phyloP scores from a whole-genome alignment of 2,797 vertebrate genomes.

The Yasuhikotakia modesta region DNA sequence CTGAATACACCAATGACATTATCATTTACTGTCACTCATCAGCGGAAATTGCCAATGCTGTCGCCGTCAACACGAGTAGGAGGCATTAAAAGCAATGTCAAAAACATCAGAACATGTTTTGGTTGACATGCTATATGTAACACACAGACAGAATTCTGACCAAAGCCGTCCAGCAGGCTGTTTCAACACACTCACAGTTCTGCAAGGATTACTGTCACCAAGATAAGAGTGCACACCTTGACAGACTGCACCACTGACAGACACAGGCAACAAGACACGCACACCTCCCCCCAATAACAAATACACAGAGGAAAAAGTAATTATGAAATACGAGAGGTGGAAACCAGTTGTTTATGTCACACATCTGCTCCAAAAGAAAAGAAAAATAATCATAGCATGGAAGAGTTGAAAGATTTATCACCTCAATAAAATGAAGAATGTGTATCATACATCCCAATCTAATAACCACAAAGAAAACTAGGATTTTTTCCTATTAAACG shows the following conservation, averaged over 20 bases:
- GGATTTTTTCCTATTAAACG: slow-evolving; percentile 49
- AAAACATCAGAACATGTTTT: too few species aligned
- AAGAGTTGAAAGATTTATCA: slow-evolving; percentile 76
- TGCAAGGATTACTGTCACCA: slow-evolving; percentile 75
- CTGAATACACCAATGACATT: neutral
- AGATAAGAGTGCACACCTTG: slow-evolving; percentile 61
- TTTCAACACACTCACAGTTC: slow-evolving; percentile 65
- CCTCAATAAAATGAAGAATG: slow-evolving; percentile 76
- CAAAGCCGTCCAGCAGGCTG: slow-evolving; percentile 72
- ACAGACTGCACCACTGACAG: slow-evolving; percentile 60
- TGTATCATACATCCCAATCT: slow-evolving; percentile 65
- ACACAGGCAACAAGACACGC: slow-evolving; percentile 42
- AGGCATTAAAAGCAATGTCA: slow-evolving; percentile 69
- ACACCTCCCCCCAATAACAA: slow-evolving; percentile 6
- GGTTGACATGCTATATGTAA: too few species aligned
- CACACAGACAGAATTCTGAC: slow-evolving; percentile 59
- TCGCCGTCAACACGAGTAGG: slow-evolving; percentile 29
- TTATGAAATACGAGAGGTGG: slow-evolving; percentile 56
- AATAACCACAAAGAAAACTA: slow-evolving; percentile 67
- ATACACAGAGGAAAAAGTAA: too few species aligned
- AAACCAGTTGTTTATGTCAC: slow-evolving; percentile 71
- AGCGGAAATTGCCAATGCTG: neutral
- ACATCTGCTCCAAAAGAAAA: slow-evolving; percentile 55
- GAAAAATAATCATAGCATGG: slow-evolving; percentile 56
- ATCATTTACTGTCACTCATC: neutral